Conservation (phyloP, 2,113 vertebrate genomes). For the Pandion haliaetus region DNA sequence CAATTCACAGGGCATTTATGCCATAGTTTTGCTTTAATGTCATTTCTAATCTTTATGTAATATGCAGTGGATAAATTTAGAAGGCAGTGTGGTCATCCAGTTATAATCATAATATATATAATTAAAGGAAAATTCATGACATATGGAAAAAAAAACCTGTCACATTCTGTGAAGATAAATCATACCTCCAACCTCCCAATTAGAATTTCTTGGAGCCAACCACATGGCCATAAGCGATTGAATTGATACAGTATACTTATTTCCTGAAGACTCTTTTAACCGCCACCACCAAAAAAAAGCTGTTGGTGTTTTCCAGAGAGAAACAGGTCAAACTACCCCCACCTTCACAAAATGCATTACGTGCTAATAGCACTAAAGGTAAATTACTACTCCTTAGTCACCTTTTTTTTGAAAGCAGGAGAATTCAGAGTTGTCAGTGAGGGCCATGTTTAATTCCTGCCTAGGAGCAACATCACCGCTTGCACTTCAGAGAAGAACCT, state of each 20-base stretch:
- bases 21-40: not conserved
- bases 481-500: not conserved
- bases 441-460: not conserved
- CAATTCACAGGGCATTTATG: not conserved
- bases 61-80: not conserved
- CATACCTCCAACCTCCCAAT: not conserved
- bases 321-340: not conserved
- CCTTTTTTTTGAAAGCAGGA: not conserved
- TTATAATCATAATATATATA: not conserved
- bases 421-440: not conserved
- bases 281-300: not conserved
- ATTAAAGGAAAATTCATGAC: not conserved
- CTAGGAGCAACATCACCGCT: not conserved
- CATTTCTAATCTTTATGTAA: not conserved
- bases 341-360: not conserved
- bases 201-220: not conserved
- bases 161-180: not conserved
- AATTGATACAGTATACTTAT: not conserved
- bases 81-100: not conserved
- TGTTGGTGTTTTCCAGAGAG: not conserved
- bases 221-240: not conserved
- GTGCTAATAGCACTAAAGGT: not conserved
- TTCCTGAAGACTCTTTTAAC: not conserved
- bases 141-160: not conserved
- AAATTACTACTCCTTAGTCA: not conserved